Percentiles rank a stretch among this genome's conserved stretches.
Evolutionary conservation across 2,888 invertebrate species (phyloP).

Genomic region (Agrochola lota): DNA sequence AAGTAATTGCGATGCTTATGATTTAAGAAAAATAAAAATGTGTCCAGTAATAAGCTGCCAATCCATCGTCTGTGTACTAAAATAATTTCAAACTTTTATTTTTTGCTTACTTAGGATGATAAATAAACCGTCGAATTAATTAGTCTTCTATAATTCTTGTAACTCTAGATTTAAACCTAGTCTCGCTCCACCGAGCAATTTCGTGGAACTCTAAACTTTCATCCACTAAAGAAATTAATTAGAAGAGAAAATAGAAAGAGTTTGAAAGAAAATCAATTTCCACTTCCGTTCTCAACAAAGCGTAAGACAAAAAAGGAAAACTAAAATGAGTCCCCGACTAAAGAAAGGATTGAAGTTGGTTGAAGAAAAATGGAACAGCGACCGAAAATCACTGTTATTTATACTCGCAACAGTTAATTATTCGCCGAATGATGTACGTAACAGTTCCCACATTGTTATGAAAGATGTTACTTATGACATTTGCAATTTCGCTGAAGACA

Average conservation of each 20-base stretch:
- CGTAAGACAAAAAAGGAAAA: conserved; percentile 36
- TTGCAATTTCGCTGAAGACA: conserved; percentile 52
- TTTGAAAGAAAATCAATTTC: conserved; percentile 58
- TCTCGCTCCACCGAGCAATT: conserved; percentile 13
- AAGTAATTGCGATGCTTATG: not conserved
- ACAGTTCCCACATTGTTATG: conserved; percentile 50
- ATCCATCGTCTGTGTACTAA: not conserved
- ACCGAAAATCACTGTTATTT: conserved; percentile 38
- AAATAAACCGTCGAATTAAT: conserved; percentile 13
- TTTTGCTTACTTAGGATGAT: not conserved
- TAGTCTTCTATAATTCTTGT: conserved; percentile 2
- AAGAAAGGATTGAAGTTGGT: conserved; percentile 33
- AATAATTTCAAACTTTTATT: not conserved
- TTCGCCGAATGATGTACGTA: conserved; percentile 29
- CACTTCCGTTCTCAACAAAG: conserved; percentile 47
- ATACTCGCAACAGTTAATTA: conserved; percentile 49
- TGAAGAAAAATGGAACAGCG: conserved; percentile 33
- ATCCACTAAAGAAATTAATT: conserved; percentile 51
- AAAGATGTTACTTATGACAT: conserved; percentile 54
- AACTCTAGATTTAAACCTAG: conserved; percentile 14
- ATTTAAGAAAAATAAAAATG: not conserved
- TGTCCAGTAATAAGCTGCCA: not conserved
- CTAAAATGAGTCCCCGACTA: conserved; percentile 34
- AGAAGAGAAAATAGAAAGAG: conserved; percentile 52
- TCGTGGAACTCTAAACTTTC: conserved; percentile 34